phyloP scores from a whole-genome alignment of 2,888 invertebrate species.

The Heteromurus nitidus region DNA sequence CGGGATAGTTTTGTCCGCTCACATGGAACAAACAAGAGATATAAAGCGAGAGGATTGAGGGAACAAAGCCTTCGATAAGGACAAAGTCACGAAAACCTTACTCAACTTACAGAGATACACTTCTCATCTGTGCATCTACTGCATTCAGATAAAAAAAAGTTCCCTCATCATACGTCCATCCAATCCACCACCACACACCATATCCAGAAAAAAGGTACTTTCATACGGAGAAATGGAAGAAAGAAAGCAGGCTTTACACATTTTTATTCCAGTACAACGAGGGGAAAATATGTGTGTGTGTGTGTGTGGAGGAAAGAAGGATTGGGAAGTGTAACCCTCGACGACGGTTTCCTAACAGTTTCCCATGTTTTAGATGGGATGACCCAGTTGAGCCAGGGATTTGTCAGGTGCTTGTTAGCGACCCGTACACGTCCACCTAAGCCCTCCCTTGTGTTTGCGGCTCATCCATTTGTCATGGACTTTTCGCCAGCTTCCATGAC shows the following conservation, averaged over 20 bases:
- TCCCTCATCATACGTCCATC: background rate
- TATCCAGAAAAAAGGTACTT: no score
- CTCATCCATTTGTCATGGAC: conserved; percentile 74
- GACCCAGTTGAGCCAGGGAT: conserved; percentile 74
- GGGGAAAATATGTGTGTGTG: conserved; percentile 46
- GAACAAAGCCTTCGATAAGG: background rate
- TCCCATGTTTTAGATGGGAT: conserved; percentile 62
- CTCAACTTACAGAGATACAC: conserved; percentile 1
- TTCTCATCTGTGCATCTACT: background rate
- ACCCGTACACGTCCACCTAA: conserved; percentile 74
- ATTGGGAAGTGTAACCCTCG: conserved; percentile 60
- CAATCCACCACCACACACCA: no score
- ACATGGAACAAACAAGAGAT: no score
- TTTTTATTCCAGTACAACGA: background rate
- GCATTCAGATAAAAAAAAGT: conserved; percentile 12
- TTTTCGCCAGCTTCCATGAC: conserved; percentile 56
- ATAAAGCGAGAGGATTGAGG: conserved; percentile 19
- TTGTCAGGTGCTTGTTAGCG: conserved; percentile 74
- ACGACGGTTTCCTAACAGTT: conserved; percentile 48
- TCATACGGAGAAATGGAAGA: no score
- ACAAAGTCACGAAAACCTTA: background rate
- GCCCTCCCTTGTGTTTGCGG: conserved; percentile 73
- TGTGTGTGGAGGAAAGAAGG: conserved; percentile 58
- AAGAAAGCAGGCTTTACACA: background rate
- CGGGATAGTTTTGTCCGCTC: no score